Percentiles rank a stretch among this genome's conserved stretches.
These are phyloP conservation scores for Bambusicola thoracicus DNA, from an alignment of 2,113 vertebrate genomes.

Conservation along the genomic window DNA sequence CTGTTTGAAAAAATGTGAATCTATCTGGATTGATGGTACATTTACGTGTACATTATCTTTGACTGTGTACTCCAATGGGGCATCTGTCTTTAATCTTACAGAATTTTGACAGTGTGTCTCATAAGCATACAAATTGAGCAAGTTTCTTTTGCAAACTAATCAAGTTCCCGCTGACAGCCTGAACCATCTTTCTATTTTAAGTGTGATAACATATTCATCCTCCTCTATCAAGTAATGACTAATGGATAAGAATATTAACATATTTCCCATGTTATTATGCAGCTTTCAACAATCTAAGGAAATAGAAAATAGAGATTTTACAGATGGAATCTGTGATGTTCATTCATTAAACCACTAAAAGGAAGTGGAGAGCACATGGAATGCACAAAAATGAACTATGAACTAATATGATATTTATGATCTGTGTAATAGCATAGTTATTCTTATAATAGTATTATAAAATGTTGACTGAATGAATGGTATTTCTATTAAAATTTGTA, in stretches of 20 bases:
- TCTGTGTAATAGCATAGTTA: neutral
- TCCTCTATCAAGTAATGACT: conserved; percentile 36
- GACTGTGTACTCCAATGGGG: conserved; percentile 26
- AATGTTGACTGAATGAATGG: neutral
- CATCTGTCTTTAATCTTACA: conserved; percentile 56
- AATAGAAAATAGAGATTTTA: conserved; percentile 1
- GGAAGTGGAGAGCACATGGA: neutral
- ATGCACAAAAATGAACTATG: conserved; percentile 4
- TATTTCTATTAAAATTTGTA: neutral
- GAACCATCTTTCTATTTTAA: conserved; percentile 60
- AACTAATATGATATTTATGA: neutral
- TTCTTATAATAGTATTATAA: neutral
- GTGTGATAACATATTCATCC: conserved; percentile 35
- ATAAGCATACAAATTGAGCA: conserved; percentile 60
- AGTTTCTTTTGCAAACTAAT: conserved; percentile 60
- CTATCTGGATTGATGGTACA: conserved; percentile 33
- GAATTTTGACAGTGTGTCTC: conserved; percentile 56
- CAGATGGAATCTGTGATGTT: neutral
- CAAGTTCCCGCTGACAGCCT: conserved; percentile 54
- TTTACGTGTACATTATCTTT: conserved; percentile 61
- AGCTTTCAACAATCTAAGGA: conserved; percentile 9
- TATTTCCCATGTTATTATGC: conserved; percentile 18
- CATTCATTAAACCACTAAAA: conserved; percentile 42
- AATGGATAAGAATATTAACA: conserved; percentile 36
- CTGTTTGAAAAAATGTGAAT: conserved; percentile 58